A percentile compares a stretch with the other conserved stretches of the same genome.
Conservation (phyloP, 2,797 vertebrate species). For the Acanthopagrus latus region DNA sequence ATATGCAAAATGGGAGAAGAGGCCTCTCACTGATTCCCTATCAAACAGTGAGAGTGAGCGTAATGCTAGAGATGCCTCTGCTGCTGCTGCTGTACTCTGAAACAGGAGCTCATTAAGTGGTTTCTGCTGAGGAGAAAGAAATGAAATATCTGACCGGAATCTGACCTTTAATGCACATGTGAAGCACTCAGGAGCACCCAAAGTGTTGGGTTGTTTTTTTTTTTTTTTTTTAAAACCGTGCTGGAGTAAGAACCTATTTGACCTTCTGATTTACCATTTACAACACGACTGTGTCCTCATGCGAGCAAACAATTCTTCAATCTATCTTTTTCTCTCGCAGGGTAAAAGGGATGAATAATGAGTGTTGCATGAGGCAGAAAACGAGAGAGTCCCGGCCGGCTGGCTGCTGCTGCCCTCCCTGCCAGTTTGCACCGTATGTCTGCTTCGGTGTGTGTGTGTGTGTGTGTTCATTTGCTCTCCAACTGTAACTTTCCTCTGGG, state of each 20-base stretch:
- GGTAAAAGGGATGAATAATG: conserved; percentile 48
- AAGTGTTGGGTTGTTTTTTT: background rate
- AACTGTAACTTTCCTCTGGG: conserved; percentile 29
- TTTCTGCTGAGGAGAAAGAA: conserved; percentile 35
- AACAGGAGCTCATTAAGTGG: conserved; percentile 29
- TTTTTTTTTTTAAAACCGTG: conserved; percentile 8
- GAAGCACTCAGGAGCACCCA: background rate
- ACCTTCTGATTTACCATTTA: conserved; percentile 13
- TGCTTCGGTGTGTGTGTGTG: conserved; percentile 5
- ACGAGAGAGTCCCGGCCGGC: conserved; percentile 28
- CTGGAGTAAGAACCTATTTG: conserved; percentile 1
- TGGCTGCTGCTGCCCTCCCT: conserved; percentile 31
- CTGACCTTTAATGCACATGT: conserved; percentile 22
- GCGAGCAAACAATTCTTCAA: conserved; percentile 35
- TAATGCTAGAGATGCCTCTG: background rate
- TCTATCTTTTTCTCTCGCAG: conserved; percentile 25
- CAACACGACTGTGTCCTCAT: conserved; percentile 7
- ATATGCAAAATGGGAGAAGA: conserved; percentile 21
- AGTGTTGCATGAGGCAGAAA: conserved; percentile 60
- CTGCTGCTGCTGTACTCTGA: conserved; percentile 12
- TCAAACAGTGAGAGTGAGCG: conserved; percentile 14
- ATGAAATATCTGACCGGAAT: conserved; percentile 24
- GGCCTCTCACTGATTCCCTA: conserved; percentile 34
- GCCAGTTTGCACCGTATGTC: conserved; percentile 32
- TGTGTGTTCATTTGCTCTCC: background rate